These are phyloP conservation scores for Phortica okadai DNA, from an alignment of 2,888 invertebrate genomes.

Conservation along the genomic window DNA sequence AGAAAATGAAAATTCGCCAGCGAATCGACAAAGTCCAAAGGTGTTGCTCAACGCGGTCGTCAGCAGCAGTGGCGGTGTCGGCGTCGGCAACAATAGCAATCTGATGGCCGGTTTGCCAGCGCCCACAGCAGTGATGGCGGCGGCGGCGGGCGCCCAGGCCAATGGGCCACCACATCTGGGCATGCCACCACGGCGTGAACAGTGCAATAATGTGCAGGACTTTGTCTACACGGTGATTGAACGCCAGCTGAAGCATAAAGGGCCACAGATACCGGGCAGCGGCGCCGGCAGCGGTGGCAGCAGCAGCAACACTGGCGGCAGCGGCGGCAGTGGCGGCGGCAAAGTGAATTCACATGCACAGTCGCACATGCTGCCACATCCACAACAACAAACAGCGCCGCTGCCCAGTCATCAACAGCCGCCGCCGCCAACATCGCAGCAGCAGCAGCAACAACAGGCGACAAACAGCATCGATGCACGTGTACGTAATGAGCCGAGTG, in stretches of 20 bases:
- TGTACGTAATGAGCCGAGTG: slow-evolving; percentile 4
- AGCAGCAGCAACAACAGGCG: slow-evolving; percentile 40
- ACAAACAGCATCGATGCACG: slow-evolving; percentile 24
- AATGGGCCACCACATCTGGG: slow-evolving; percentile 58
- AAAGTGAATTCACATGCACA: not conserved
- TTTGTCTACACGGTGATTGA: slow-evolving; percentile 90
- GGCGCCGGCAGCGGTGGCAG: not conserved
- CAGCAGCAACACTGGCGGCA: slow-evolving; percentile 31
- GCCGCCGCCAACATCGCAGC: slow-evolving; percentile 19
- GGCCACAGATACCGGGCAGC: slow-evolving; percentile 67
- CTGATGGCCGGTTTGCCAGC: slow-evolving; percentile 58
- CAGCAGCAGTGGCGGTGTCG: slow-evolving; percentile 59
- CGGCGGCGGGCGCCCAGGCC: slow-evolving; percentile 41
- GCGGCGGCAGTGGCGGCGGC: not conserved
- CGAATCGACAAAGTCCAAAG: slow-evolving; percentile 78
- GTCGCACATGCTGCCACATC: slow-evolving; percentile 10
- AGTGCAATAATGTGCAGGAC: slow-evolving; percentile 84
- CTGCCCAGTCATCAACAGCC: slow-evolving; percentile 37
- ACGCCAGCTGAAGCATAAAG: slow-evolving; percentile 83
- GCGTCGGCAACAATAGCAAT: slow-evolving; percentile 40
- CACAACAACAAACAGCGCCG: slow-evolving; percentile 48
- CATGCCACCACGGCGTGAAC: slow-evolving; percentile 69
- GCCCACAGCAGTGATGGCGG: slow-evolving; percentile 44
- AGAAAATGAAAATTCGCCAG: slow-evolving; percentile 81
- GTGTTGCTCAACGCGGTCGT: slow-evolving; percentile 66